Base-by-base conservation (phyloP, 2,113 vertebrate genomes). In the Cyprinodon variegatus region DNA sequence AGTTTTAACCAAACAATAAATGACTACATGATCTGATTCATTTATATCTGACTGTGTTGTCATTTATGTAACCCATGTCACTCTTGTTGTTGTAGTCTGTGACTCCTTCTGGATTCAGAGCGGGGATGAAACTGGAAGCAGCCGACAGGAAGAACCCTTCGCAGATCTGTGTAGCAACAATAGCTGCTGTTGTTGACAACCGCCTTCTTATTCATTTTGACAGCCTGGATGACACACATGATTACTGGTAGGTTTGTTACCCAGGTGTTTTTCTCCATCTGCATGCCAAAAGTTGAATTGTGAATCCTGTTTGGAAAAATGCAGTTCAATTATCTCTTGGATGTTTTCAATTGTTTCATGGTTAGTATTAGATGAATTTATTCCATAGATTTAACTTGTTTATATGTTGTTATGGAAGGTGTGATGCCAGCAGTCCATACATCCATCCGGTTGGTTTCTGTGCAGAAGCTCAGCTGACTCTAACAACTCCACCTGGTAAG, bases 51-150 rank as follows among this genome's bases (percentile, higher is more conserved):
- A 74, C 61, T 59, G n/a, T 57, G 12, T 57, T 0, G 63, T 0
- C 0, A 15, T 13, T 10, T 9, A 53, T 3, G 43, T 3, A 22
- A 22, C 68, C 48, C 65, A 10, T 53, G 3, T 40, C 3, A 62
- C 36, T 37, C 38, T 38, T 72, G 79, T 46, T 40, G 36, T 71
- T 83, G 36, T 71, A 97, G 96, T 94, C 96, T 20, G 93, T 96
- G 76, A 96, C 95, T 1, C 96, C 96, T 0, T 97, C 96, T 78
- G 96, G 96, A 9, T 96, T 98, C 73, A 94, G 95, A 82, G 79
- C 96, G 29, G 96, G 97, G 38, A 97, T 97, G 97, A 99, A 99
- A 65, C 90, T 98, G 46, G 96, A 98, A 88, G 97, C 96, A 0
- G 86, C 97, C 0, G 95, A 97, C 93, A 95, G 93, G 78, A 99